Evolutionary conservation across 2,888 invertebrate species (phyloP).

Genomic region (Pecten maximus): DNA sequence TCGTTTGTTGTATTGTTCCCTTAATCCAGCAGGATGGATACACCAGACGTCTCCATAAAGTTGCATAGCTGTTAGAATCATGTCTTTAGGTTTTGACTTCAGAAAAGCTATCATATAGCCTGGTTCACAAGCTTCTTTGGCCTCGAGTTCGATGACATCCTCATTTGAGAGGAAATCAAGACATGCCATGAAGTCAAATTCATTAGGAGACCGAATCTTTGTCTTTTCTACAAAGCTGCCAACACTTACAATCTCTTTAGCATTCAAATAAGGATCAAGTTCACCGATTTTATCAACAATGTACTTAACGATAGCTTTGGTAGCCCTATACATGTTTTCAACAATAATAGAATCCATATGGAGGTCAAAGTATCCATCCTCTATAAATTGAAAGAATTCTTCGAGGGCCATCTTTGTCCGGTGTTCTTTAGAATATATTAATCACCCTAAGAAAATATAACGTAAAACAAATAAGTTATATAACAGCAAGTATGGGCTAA

Average conservation of each 20-base stretch:
- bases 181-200: not conserved
- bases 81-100: not conserved
- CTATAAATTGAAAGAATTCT: not conserved
- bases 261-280: not conserved
- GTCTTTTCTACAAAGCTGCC: not conserved
- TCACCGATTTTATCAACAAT: conserved; percentile 11
- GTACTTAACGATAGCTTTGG: not conserved
- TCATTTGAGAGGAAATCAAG: not conserved
- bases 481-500: too few relatives aligned
- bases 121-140: not conserved
- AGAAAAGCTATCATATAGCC: not conserved
- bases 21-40: not conserved
- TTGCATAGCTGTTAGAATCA: not conserved
- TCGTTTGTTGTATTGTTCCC: not conserved
- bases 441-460: not conserved
- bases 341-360: not conserved
- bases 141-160: not conserved
- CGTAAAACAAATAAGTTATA: not conserved
- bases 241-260: not conserved
- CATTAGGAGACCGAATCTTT: not conserved
- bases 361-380: not conserved
- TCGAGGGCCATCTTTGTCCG: not conserved
- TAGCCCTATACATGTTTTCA: not conserved
- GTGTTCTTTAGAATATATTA: not conserved
- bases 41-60: not conserved